These are phyloP conservation scores for Tachina grossa DNA, from an alignment of 2,888 invertebrate genomes.

Conservation along the genomic window DNA sequence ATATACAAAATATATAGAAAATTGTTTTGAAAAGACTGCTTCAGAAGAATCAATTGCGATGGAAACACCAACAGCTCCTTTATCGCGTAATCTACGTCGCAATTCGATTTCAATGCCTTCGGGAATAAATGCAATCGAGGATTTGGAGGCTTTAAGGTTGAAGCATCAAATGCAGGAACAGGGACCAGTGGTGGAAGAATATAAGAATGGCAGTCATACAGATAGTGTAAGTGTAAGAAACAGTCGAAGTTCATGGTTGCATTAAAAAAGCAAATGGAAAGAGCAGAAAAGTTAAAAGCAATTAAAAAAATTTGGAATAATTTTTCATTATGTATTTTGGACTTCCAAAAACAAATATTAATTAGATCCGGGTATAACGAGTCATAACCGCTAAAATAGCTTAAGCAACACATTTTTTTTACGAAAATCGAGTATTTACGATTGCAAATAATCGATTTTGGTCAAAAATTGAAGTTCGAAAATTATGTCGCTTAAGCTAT, in stretches of 20 bases:
- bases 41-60: slow-evolving; percentile 45
- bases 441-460: no score
- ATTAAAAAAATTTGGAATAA: no score
- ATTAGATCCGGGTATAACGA: no score
- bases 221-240: slow-evolving; percentile 76
- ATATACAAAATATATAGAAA: slow-evolving; percentile 2
- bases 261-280: neutral
- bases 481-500: no score
- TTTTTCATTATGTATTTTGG: no score
- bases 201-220: slow-evolving; percentile 72
- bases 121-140: slow-evolving; percentile 86
- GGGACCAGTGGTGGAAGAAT: slow-evolving; percentile 78
- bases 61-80: slow-evolving; percentile 42
- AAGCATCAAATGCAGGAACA: slow-evolving; percentile 79
- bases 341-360: no score
- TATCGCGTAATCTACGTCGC: slow-evolving; percentile 83
- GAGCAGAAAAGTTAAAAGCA: neutral
- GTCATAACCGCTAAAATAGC: no score
- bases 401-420: no score
- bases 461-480: no score
- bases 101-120: slow-evolving; percentile 90
- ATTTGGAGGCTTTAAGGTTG: slow-evolving; percentile 85
- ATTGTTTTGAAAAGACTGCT: slow-evolving; percentile 34
- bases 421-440: no score
- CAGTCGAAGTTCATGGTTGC: neutral